phyloP scores from a whole-genome alignment of 2,797 vertebrate genomes.

The Hippocampus kuda region DNA sequence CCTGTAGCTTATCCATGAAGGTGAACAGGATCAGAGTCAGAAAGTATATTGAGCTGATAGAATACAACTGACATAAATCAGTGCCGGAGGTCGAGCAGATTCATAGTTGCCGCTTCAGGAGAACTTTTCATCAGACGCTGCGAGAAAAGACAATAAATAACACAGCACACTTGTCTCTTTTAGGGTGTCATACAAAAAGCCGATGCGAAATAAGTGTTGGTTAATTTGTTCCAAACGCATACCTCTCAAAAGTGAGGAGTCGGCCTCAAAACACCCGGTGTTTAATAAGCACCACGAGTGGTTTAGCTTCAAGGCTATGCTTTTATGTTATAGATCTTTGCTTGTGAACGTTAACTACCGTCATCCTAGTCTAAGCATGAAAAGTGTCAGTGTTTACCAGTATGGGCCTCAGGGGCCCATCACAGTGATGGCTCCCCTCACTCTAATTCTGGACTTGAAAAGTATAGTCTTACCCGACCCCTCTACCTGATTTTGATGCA shows the following conservation, averaged over 20 bases:
- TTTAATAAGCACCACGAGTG: background rate
- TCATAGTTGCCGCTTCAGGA: too few relatives aligned
- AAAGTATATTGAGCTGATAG: background rate
- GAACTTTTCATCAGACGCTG: background rate
- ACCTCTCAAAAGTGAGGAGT: background rate
- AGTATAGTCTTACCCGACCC: background rate
- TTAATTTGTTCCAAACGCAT: background rate
- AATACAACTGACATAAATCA: too few relatives aligned
- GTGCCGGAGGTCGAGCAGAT: too few relatives aligned
- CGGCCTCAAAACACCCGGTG: background rate
- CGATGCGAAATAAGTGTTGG: background rate
- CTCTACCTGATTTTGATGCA: background rate
- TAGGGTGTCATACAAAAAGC: background rate
- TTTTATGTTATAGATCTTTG: background rate
- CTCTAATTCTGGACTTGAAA: background rate
- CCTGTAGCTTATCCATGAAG: background rate
- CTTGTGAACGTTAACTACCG: background rate
- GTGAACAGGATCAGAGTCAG: background rate
- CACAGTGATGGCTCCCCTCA: background rate
- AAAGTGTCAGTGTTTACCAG: background rate
- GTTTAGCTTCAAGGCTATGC: background rate
- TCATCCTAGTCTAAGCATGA: background rate
- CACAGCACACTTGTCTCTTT: background rate
- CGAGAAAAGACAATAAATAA: background rate
- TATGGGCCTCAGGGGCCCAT: background rate